A percentile compares a stretch with the other conserved stretches of the same genome.
Evolutionary conservation across 2,888 invertebrate genomes (phyloP).

Genomic region (Drosophila sordidula): DNA sequence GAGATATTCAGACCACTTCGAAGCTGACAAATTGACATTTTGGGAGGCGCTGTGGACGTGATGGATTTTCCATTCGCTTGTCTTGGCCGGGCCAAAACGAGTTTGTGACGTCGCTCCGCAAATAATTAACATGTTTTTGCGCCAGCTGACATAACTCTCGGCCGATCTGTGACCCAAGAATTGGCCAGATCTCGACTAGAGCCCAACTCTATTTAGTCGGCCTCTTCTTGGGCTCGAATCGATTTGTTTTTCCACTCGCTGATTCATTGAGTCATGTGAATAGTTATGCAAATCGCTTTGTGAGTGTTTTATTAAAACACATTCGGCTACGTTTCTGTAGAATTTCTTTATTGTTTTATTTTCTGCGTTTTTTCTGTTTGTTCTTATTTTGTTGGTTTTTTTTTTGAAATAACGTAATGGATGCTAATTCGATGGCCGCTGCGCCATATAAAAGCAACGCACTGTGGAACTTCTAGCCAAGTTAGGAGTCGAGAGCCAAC

Average conservation of each 20-base stretch:
- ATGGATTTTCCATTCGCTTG: neutral
- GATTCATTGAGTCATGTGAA: conserved; percentile 44
- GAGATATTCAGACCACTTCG: conserved; percentile 44
- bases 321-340: conserved; percentile 65
- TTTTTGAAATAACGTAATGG: conserved; percentile 61
- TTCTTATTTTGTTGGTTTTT: conserved; percentile 18
- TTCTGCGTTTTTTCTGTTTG: conserved; percentile 16
- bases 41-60: neutral
- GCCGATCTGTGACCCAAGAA: conserved; percentile 5
- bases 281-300: conserved; percentile 70
- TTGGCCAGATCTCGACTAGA: neutral
- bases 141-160: conserved; percentile 5
- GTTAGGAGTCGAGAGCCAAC: conserved; percentile 41
- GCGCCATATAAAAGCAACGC: conserved; percentile 77
- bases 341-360: conserved; percentile 60
- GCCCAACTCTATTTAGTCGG: conserved; percentile 3
- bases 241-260: conserved; percentile 31
- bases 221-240: neutral
- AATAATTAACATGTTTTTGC: conserved; percentile 22
- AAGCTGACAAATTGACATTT: conserved; percentile 33
- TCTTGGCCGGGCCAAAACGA: conserved; percentile 39
- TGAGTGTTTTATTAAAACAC: conserved; percentile 67
- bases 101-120: conserved; percentile 63
- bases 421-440: conserved; percentile 70
- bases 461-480: conserved; percentile 47